A percentile compares a stretch with the other conserved stretches of the same genome.
phyloP scores from a whole-genome alignment of 2,797 vertebrate genomes.

The Xenops minutus region DNA sequence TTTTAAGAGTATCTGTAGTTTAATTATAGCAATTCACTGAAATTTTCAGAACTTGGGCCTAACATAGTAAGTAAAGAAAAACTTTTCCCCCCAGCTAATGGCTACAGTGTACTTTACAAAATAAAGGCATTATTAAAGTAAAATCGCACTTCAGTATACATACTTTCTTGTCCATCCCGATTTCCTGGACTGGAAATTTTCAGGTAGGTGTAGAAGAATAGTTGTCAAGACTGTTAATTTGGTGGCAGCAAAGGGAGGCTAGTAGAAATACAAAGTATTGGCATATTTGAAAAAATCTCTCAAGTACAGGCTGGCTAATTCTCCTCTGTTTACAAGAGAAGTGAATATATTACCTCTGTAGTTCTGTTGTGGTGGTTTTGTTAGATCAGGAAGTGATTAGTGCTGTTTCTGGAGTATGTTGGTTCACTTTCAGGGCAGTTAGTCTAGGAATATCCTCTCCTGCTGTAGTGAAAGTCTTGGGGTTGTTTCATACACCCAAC shows the following conservation, averaged over 20 bases:
- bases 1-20: background rate
- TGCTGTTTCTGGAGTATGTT: background rate
- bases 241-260: background rate
- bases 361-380: background rate
- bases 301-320: background rate
- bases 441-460: background rate
- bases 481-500: background rate
- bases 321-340: background rate
- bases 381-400: background rate
- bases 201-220: background rate
- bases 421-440: background rate
- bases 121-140: slow-evolving; percentile 8
- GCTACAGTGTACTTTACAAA: background rate
- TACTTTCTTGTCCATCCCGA: background rate
- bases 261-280: background rate
- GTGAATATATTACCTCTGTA: background rate
- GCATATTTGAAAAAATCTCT: background rate
- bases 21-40: background rate
- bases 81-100: background rate
- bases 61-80: background rate
- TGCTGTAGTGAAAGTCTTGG: background rate
- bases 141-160: background rate
- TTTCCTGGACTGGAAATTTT: background rate
- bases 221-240: background rate
- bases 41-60: background rate